Conservation (phyloP, 53 echinoderm and acorn worm species). For the Echinometra lucunter region DNA sequence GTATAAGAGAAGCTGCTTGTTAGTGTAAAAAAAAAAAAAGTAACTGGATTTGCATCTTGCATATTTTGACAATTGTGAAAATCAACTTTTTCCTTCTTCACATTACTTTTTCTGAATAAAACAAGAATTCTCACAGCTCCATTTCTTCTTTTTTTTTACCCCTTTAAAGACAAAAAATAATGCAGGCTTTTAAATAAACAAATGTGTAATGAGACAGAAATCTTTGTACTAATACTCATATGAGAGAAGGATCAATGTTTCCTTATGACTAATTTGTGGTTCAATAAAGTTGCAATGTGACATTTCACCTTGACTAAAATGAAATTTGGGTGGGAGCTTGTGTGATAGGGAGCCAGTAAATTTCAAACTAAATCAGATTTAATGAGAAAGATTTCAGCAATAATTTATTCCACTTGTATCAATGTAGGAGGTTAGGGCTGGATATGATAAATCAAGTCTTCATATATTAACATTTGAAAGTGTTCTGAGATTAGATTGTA, state of each 20-base stretch:
- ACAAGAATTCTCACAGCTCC: background rate
- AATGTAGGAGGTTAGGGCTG: conserved; percentile 20
- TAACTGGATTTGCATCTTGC: background rate
- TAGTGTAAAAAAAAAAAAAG: no score
- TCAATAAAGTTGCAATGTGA: background rate
- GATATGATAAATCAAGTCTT: conserved; percentile 13
- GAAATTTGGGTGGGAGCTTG: background rate
- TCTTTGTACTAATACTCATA: background rate
- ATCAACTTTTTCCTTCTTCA: background rate
- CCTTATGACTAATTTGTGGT: background rate
- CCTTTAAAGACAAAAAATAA: background rate
- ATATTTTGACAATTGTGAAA: background rate
- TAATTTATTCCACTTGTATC: background rate
- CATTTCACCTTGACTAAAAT: background rate
- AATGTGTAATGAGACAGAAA: background rate
- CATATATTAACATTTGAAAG: background rate
- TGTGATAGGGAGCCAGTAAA: background rate
- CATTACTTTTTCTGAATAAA: background rate
- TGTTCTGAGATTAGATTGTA: background rate
- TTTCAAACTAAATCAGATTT: background rate
- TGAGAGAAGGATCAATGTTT: background rate
- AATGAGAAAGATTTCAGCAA: background rate
- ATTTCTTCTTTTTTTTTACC: background rate
- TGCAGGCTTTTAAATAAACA: no score
- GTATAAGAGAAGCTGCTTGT: background rate